phyloP scores from a whole-genome alignment of 2,113 vertebrate species.

The Zapornia atra region DNA sequence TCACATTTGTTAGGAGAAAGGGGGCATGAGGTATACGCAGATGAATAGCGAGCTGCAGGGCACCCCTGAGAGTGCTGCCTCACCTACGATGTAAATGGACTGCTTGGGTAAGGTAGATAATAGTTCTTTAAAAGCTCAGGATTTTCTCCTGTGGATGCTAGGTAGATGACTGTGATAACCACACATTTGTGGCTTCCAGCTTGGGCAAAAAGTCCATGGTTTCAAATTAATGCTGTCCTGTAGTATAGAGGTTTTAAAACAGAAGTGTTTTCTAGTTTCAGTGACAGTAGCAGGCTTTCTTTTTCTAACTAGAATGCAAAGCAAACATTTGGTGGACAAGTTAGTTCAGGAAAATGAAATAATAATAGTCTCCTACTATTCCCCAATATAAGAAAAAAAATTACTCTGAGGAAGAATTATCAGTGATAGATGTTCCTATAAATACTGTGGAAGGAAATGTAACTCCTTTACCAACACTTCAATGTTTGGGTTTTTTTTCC shows the following conservation, averaged over 20 bases:
- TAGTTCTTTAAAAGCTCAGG: neutral
- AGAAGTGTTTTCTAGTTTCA: neutral
- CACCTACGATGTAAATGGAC: neutral
- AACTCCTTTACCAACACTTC: neutral
- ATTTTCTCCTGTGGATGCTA: neutral
- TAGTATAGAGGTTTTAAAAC: neutral
- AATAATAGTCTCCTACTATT: neutral
- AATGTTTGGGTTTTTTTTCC: neutral
- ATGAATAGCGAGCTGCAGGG: neutral
- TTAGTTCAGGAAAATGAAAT: neutral
- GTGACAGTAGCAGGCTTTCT: neutral
- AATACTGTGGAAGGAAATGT: neutral
- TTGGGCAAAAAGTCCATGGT: neutral
- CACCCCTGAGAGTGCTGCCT: neutral
- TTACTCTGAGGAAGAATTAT: neutral
- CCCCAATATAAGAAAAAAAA: neutral
- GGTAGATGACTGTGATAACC: neutral
- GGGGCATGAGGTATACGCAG: neutral
- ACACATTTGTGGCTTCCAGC: neutral
- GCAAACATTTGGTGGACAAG: neutral
- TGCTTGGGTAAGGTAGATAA: neutral
- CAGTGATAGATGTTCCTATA: neutral
- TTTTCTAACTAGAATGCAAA: neutral
- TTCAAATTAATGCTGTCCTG: neutral
- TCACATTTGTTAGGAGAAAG: neutral